Evolutionary conservation across 2,113 vertebrate species (phyloP).

Genomic region (Pterocles burchelli): DNA sequence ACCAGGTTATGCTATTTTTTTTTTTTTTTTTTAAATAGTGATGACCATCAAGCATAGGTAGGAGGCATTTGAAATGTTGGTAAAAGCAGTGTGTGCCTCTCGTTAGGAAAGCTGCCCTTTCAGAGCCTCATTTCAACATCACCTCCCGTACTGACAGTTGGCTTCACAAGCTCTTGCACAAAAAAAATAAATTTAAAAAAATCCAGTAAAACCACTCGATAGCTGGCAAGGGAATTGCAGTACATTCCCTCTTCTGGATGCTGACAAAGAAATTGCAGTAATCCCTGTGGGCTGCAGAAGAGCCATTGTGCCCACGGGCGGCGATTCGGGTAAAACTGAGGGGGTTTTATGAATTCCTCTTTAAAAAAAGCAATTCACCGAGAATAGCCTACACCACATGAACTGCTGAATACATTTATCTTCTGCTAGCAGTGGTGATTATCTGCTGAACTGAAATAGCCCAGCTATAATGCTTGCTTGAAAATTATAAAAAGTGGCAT

Average conservation of each 20-base stretch:
- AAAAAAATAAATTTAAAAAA: not conserved
- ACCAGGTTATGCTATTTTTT: rapidly evolving
- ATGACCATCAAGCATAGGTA: not conserved
- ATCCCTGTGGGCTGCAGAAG: slow-evolving; percentile 4
- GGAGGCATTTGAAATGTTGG: not conserved
- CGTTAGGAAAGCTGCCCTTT: not conserved
- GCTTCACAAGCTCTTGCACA: not conserved
- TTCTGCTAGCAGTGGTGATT: not conserved
- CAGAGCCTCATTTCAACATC: not conserved
- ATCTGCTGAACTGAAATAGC: not conserved
- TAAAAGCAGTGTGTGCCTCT: not conserved
- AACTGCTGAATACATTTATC: not conserved
- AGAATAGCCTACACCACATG: not conserved
- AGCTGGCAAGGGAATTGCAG: not conserved
- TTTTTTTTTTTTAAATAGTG: not conserved
- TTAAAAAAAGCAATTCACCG: not conserved
- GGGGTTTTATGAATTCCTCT: not conserved
- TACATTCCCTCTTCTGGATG: slow-evolving; percentile 5
- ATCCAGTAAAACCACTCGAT: not conserved
- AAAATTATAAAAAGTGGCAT: not conserved
- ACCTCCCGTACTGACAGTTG: not conserved
- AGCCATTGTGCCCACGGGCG: not conserved
- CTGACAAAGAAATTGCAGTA: not conserved
- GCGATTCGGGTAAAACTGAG: not conserved
- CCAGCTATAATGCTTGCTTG: not conserved